Evolutionary conservation across 2,888 invertebrate species (phyloP).

Genomic region (Scelioninae gen. 1): DNA sequence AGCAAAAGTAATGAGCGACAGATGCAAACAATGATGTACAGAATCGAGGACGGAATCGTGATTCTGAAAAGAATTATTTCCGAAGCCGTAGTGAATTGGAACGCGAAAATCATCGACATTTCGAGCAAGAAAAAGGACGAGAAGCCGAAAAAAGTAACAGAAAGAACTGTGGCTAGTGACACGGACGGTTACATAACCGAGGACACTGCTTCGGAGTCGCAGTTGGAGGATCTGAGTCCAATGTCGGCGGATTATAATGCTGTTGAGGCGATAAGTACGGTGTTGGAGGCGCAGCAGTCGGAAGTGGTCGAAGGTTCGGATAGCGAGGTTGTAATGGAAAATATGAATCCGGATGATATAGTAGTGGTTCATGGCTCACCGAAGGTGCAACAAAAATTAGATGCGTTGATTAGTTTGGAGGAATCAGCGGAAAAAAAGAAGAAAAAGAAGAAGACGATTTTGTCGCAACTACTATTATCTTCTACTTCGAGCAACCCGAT

Average conservation of each 20-base stretch:
- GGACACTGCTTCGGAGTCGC: conserved; percentile 81
- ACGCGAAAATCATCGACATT: conserved; percentile 85
- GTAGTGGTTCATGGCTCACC: conserved; percentile 78
- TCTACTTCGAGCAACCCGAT: conserved; percentile 83
- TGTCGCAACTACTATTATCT: conserved; percentile 88
- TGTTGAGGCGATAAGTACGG: conserved; percentile 78
- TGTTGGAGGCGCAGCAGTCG: conserved; percentile 71
- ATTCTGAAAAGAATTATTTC: conserved; percentile 88
- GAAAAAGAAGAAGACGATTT: conserved; percentile 88
- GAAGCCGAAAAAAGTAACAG: conserved; percentile 77
- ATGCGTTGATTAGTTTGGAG: conserved; percentile 78
- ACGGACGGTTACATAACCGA: conserved; percentile 81
- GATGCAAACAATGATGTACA: conserved; percentile 79
- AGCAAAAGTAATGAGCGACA: conserved; percentile 77
- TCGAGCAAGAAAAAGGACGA: conserved; percentile 82
- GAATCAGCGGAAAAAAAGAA: conserved; percentile 86
- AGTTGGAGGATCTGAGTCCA: conserved; percentile 82
- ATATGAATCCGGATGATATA: conserved; percentile 79
- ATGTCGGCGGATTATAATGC: conserved; percentile 83
- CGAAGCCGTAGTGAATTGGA: conserved; percentile 90
- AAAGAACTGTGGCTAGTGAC: conserved; percentile 74
- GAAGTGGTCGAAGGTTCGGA: conserved; percentile 79
- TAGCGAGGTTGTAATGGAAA: conserved; percentile 74
- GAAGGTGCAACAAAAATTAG: conserved; percentile 83
- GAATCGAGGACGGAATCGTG: conserved; percentile 87